Base-by-base conservation (phyloP, 2,888 invertebrate genomes). In the Vesta saturnalis region DNA sequence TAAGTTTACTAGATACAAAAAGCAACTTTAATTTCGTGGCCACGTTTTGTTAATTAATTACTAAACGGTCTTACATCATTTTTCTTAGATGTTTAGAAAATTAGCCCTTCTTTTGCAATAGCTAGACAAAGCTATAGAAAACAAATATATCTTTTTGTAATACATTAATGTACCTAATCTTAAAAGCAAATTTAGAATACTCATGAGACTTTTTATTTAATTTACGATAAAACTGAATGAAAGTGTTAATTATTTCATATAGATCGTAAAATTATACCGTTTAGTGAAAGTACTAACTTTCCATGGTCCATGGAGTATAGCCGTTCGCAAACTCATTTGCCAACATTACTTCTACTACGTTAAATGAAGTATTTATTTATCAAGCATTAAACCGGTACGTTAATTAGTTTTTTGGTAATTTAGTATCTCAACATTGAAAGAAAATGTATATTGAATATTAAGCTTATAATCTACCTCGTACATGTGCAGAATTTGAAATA, bases 311-410 rank as follows among this genome's bases (percentile, higher is more conserved):
- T 39, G 8, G 39, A 39, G 3, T 39, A 39, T 39, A 39, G 39
- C 39, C n/a, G 39, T 39, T 39, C 39, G n/a, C 8, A 39, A 39
- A 12, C 39, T 6, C 39, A 39, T 39, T 39, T 39, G 39, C 39
- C 1, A 39, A 39, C n/a, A 39, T 39, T 39, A 39, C n/a, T 39
- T 8, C 39, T 6, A 39, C 39, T 2, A 39, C 8, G 39, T 39
- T 39, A 39, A 39, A 39, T 39, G 39, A 39, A n/a, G 39, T 39
- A 39, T 39, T 39, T 39, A 39, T 39, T 39, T 39, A 39, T n/a
- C 39, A n/a, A n/a, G 3, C 39, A n/a, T n/a, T 39, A 39, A 39
- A 39, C 39, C 39, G 39, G 39, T n/a, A n/a, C 39, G 3, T 39
- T 39, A 39, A 39, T 39, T 39, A 39, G 39, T 39, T 39, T 39